Evolutionary conservation across 2,888 invertebrate genomes (phyloP), one percentile per base, ranked within the genome.

Genomic region (Atherix ibis): DNA sequence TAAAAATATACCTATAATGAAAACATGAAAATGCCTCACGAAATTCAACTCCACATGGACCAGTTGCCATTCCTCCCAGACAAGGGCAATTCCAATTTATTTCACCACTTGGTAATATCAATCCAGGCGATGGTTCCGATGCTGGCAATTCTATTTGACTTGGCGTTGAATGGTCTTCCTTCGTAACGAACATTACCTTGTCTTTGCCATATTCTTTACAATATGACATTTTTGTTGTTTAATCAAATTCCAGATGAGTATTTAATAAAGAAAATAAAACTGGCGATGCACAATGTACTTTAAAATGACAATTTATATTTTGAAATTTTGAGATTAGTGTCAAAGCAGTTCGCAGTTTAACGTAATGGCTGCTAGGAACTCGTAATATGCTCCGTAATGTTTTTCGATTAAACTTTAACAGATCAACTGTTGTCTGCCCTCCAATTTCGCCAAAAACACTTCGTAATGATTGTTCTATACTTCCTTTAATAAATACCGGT

Each of bases 71-170:
- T n/a, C 91, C 91, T 10, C 94, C 94, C 22, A 95, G 68, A 56
- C 95, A 95, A 0, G 94, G 94, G 52, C 95, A 95, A 54, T 82
- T 82, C 94, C 94, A 95, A 64, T 95, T 95, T 44, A 95, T 89
- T 40, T 81, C 75, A 4, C 94, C 94, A 59, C 79, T 80, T 1
- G 80, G 67, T 37, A 83, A 64, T 44, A 94, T 76, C 10, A 92
- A 65, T 8, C 92, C 91, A 28, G 80, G 76, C 36, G 77, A 71
- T 2, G 77, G 75, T 48, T 77, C 80, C 1, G 77, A 71, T 47
- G 73, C 73, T 1, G 84, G 79, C 43, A 85, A 61, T 36, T 58
- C 54, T 26, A 84, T 69, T 34, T 65, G 70, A 50, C 83, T 78
- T 1, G 88, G 85, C 18, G 62, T 56, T 2, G 73, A 62, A 52